A percentile compares a stretch with the other conserved stretches of the same genome.
Evolutionary conservation across 2,113 vertebrate genomes (phyloP).

Genomic region (Phocoena phocoena): DNA sequence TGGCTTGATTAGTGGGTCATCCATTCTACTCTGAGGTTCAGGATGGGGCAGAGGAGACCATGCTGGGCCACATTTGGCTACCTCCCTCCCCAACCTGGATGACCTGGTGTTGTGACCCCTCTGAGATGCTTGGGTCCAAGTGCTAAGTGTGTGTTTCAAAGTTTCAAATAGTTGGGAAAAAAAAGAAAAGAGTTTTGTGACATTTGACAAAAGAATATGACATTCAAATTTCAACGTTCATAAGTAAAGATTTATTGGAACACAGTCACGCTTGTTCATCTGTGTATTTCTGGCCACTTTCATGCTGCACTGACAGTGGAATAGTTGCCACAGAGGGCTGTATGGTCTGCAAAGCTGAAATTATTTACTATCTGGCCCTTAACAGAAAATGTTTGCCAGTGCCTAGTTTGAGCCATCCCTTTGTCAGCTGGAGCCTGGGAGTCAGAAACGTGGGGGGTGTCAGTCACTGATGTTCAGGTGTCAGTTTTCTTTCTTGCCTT

Average conservation of each 20-base stretch:
- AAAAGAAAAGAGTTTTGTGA: not conserved
- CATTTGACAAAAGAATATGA: not conserved
- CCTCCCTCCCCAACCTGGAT: not conserved
- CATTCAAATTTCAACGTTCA: not conserved
- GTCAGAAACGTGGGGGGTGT: not conserved
- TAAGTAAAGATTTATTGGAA: not conserved
- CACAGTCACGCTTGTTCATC: not conserved
- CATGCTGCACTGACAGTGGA: accelerated
- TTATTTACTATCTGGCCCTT: not conserved
- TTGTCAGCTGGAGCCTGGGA: not conserved
- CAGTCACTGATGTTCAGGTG: not conserved
- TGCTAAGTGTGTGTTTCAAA: not conserved
- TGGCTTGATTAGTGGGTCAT: not conserved
- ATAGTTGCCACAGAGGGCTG: not conserved
- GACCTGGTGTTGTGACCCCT: not conserved
- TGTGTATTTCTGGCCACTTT: no score
- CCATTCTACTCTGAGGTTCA: not conserved
- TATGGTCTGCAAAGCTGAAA: not conserved
- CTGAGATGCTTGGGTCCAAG: not conserved
- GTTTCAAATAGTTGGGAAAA: not conserved
- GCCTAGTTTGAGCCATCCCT: not conserved
- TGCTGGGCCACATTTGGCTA: not conserved
- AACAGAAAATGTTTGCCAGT: not conserved
- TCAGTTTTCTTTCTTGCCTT: not conserved
- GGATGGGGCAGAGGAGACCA: not conserved